A percentile compares a stretch with the other conserved stretches of the same genome.
Conservation (phyloP, 2,113 vertebrate genomes). For the Calyptommatus sinebrachiatus region DNA sequence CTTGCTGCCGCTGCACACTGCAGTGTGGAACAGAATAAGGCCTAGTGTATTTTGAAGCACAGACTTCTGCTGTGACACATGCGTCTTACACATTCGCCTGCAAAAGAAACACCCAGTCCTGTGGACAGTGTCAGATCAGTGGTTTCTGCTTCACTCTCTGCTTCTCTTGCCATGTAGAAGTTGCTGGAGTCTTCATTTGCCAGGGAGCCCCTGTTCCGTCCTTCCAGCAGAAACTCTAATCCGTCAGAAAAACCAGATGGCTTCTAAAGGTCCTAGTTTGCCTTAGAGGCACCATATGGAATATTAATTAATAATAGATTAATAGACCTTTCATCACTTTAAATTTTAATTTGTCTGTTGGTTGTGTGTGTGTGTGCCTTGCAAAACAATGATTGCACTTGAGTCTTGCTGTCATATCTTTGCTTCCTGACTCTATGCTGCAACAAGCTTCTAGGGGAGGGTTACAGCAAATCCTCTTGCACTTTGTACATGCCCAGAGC, state of each 20-base stretch:
- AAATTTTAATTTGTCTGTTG: constrained; percentile 49
- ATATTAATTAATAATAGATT: constrained; percentile 69
- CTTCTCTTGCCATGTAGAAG: too few relatives aligned
- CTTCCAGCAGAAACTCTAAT: constrained; percentile 26
- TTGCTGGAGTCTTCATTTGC: too few relatives aligned
- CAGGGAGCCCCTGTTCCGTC: background rate
- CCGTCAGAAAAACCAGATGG: constrained; percentile 50
- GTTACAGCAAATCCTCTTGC: too few relatives aligned
- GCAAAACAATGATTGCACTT: background rate
- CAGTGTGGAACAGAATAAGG: too few relatives aligned
- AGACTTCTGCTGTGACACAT: too few relatives aligned
- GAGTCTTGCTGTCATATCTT: background rate
- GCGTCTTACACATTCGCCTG: too few relatives aligned
- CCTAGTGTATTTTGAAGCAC: too few relatives aligned
- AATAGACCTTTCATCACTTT: constrained; percentile 53
- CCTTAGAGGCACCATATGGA: constrained; percentile 47
- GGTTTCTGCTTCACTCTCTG: too few relatives aligned
- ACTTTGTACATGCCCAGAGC: too few relatives aligned
- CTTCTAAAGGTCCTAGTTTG: constrained; percentile 50
- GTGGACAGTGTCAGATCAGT: too few relatives aligned
- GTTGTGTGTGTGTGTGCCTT: constrained; percentile 23
- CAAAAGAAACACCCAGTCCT: too few relatives aligned
- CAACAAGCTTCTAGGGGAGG: background rate
- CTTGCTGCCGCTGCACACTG: too few relatives aligned
- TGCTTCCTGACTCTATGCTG: background rate